phyloP scores from a whole-genome alignment of 2,888 invertebrate genomes.

The Marronus borbonicus region DNA sequence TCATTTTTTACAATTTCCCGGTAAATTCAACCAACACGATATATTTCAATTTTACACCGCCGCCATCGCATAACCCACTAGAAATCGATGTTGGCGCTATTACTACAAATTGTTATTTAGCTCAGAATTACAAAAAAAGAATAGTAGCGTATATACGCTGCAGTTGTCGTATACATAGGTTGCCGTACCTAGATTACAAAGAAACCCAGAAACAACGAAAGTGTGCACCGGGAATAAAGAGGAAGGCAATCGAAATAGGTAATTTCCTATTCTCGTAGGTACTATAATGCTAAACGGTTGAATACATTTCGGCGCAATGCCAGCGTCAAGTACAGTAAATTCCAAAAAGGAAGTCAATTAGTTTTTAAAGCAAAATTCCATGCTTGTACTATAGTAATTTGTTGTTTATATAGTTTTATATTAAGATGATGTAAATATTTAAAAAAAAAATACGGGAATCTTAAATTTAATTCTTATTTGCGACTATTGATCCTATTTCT shows the following conservation, averaged over 20 bases:
- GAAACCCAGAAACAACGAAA: not conserved
- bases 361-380: not conserved
- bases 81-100: constrained; percentile 11
- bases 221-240: not conserved
- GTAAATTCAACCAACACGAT: not conserved
- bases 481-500: no score
- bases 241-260: constrained; percentile 12
- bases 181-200: not conserved
- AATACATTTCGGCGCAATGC: constrained; percentile 15
- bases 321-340: not conserved
- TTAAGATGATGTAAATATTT: no score
- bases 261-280: not conserved
- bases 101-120: constrained; percentile 30
- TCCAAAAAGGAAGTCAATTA: not conserved
- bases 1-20: not conserved
- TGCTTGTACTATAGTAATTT: no score
- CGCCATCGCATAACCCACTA: not conserved
- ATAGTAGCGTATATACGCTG: not conserved
- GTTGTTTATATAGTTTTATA: no score
- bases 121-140: constrained; percentile 16
- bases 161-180: constrained; percentile 2
- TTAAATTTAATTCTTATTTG: no score
- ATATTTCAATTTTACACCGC: not conserved
- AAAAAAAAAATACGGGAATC: no score
- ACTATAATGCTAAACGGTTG: not conserved